Percentiles rank a stretch among this genome's conserved stretches.
phyloP scores from a whole-genome alignment of 2,797 vertebrate species.

The Clarias laeviceps region DNA sequence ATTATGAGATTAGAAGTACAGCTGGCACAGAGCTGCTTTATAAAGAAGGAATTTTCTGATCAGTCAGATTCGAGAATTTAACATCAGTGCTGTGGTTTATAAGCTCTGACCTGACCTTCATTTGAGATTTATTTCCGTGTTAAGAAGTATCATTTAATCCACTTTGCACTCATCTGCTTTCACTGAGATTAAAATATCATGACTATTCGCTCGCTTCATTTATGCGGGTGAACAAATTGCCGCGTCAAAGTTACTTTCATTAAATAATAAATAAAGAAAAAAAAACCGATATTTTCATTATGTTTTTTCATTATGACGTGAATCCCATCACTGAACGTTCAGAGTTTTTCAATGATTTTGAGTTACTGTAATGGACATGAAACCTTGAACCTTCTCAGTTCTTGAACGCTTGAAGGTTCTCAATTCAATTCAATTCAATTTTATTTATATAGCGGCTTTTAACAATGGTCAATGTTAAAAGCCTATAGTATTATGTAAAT shows the following conservation, averaged over 20 bases:
- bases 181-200: not conserved
- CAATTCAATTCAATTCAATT: too few relatives aligned
- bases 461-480: too few relatives aligned
- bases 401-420: not conserved
- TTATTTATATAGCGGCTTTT: too few relatives aligned
- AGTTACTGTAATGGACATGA: not conserved
- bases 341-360: not conserved
- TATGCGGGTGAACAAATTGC: not conserved
- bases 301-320: not conserved
- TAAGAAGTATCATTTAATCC: not conserved
- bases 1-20: not conserved
- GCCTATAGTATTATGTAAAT: not conserved
- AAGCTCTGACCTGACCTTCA: not conserved
- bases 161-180: not conserved
- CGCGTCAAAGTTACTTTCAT: not conserved
- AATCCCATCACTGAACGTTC: not conserved
- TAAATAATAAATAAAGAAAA: not conserved
- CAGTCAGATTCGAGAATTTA: not conserved
- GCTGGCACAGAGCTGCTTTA: not conserved
- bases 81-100: not conserved
- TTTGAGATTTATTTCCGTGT: not conserved
- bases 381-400: not conserved
- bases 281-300: too few relatives aligned
- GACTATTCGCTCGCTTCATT: not conserved
- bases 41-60: not conserved